Evolutionary conservation across 2,113 vertebrate species (phyloP), one percentile per base, ranked within the genome.

Genomic region (Danionella cerebrum): DNA sequence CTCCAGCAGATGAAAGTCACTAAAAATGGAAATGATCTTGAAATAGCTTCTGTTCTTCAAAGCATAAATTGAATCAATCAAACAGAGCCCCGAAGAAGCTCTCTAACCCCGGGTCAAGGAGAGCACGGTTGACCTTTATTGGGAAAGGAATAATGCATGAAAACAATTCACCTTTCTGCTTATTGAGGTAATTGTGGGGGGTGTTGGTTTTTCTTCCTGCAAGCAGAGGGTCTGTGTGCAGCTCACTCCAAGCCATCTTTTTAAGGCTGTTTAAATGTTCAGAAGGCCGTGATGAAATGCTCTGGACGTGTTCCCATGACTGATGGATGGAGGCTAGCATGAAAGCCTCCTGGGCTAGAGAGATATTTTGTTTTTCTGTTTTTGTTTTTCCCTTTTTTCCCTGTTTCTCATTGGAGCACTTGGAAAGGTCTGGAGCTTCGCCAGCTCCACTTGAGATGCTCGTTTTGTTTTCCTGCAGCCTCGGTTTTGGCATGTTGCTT

Each of bases 1-100:
- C 76, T 76, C 59, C 42, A 59, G 63, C 45, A 57, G 48, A 73
- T 58, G 54, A 62, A 55, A 68, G 55, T 62, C 63, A 68, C 60
- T 77, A 65, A 73, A 31, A 47, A 70, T 59, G 63, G 64, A 62
- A 71, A 73, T 66, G 24, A 53, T 65, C 52, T 70, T 42, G 14
- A 57, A 73, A 67, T 70, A 64, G 66, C 31, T 24, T 2, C 9
- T 33, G 9, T 33, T 33, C 29, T 33, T 33, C 1, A 33, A 5
- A 33, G 29, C 24, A 60, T 58, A 54, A 65, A 60, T 48, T 41
- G 27, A 54, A 12, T 52, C 24, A 25, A 35, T 55, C 57, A 69
- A 68, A 48, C 44, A 63, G 51, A 29, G 45, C 42, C n/a, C 33
- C 21, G 19, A 57, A 48, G 27, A 18, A n/a, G 16, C 11, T 35